phyloP scores from a whole-genome alignment of 1,140 invertebrate genomes.

The Rhyzopertha dominica region DNA sequence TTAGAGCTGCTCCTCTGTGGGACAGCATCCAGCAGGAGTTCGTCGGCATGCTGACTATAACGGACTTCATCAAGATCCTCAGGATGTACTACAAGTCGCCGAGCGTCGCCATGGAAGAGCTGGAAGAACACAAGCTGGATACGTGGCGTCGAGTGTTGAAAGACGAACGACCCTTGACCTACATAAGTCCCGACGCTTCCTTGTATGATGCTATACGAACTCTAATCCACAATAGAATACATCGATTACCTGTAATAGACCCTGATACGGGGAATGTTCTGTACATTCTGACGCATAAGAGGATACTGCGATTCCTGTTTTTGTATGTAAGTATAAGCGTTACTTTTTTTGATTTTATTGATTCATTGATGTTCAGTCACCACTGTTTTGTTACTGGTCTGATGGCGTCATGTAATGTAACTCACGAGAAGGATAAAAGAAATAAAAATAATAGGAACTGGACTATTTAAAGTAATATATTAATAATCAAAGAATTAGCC shows the following conservation, averaged over 20 bases:
- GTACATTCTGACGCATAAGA: conserved; percentile 98
- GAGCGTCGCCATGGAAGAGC: conserved; percentile 85
- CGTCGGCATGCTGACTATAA: conserved; percentile 98
- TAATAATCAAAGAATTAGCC: no score
- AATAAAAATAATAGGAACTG: no score
- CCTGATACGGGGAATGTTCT: conserved; percentile 92
- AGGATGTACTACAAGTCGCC: conserved; percentile 96
- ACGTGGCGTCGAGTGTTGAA: conserved; percentile 85
- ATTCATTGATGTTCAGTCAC: no score
- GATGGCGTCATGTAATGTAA: no score
- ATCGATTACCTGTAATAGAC: conserved; percentile 96
- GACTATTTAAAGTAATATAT: no score
- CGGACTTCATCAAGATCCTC: conserved; percentile 98
- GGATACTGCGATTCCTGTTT: conserved; percentile 96
- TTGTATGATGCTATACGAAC: conserved; percentile 90
- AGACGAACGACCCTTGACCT: conserved; percentile 76
- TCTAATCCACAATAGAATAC: conserved; percentile 90
- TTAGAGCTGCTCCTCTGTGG: conserved; percentile 96
- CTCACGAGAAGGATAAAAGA: no score
- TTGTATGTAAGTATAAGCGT: conserved; percentile 83
- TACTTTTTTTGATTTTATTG: conserved; percentile 1
- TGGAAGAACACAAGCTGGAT: conserved; percentile 96
- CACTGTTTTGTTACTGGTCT: no score
- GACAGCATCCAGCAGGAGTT: conserved; percentile 87
- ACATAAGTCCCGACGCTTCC: conserved; percentile 82